Evolutionary conservation across 23 tunicate genomes (phyloP).

Genomic region (Trididemnum clinides): DNA sequence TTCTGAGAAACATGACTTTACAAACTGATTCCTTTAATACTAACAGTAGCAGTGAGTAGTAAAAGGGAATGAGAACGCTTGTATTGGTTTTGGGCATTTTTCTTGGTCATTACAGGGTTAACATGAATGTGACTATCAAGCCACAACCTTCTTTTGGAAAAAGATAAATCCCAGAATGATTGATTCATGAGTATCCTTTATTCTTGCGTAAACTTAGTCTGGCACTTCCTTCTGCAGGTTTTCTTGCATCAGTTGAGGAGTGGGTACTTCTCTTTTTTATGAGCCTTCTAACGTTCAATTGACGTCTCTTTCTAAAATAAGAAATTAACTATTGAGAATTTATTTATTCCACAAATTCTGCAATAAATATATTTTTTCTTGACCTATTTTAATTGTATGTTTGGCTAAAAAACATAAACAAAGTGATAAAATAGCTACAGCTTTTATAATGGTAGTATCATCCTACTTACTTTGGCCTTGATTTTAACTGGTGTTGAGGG

Average conservation of each 20-base stretch:
- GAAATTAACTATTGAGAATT: not conserved
- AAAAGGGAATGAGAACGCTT: slow-evolving; percentile 5
- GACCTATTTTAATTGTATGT: not conserved
- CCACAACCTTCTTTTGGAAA: slow-evolving; percentile 9
- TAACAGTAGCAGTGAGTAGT: not conserved
- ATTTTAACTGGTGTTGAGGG: not conserved
- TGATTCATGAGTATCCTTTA: not conserved
- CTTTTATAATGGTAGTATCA: not conserved
- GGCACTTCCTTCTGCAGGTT: not conserved
- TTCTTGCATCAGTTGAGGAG: not conserved
- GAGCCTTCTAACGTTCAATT: not conserved
- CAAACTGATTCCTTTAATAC: not conserved
- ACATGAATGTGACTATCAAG: not conserved
- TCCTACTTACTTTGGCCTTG: not conserved
- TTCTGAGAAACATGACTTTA: slow-evolving; percentile 1
- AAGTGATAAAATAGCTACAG: not conserved
- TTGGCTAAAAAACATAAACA: not conserved
- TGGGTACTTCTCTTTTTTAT: not conserved
- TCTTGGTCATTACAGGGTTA: not conserved
- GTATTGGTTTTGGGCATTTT: not conserved
- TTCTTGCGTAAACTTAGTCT: not conserved
- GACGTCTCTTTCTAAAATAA: slow-evolving; percentile 8
- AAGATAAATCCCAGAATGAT: not conserved
- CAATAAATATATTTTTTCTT: not conserved
- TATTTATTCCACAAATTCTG: not conserved